Conservation (phyloP, 2,113 vertebrate species). For the Tenrec ecaudatus region DNA sequence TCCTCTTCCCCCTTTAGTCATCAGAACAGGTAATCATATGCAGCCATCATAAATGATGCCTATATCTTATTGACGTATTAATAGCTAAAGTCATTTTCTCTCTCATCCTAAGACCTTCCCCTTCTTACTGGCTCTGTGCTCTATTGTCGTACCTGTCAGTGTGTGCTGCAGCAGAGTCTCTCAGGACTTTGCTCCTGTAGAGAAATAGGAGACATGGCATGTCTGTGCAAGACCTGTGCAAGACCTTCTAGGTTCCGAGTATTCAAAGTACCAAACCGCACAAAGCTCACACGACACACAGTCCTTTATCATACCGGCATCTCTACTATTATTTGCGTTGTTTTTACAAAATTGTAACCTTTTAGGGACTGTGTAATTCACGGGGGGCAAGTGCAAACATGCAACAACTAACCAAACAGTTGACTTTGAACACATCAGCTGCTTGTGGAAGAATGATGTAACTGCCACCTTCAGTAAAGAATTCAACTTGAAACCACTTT, state of each 20-base stretch:
- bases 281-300: neutral
- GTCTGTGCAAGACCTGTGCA: neutral
- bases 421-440: neutral
- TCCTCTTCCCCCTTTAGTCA: neutral
- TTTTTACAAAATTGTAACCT: slow-evolving; percentile 4
- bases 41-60: neutral
- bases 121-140: neutral
- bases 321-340: slow-evolving; percentile 26
- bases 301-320: neutral
- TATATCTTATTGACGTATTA: neutral
- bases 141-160: neutral
- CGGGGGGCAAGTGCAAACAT: neutral
- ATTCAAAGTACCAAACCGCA: neutral
- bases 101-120: neutral
- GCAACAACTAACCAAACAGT: neutral
- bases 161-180: neutral
- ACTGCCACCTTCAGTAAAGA: neutral
- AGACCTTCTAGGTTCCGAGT: neutral
- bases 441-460: neutral
- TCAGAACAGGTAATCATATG: neutral
- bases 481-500: neutral
- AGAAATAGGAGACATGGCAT: neutral
- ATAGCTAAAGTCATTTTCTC: neutral
- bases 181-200: neutral
- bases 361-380: neutral